Percentiles rank a stretch among this genome's conserved stretches.
Conservation (phyloP, 2,797 vertebrate genomes). For the Tauraco hartlaubi region DNA sequence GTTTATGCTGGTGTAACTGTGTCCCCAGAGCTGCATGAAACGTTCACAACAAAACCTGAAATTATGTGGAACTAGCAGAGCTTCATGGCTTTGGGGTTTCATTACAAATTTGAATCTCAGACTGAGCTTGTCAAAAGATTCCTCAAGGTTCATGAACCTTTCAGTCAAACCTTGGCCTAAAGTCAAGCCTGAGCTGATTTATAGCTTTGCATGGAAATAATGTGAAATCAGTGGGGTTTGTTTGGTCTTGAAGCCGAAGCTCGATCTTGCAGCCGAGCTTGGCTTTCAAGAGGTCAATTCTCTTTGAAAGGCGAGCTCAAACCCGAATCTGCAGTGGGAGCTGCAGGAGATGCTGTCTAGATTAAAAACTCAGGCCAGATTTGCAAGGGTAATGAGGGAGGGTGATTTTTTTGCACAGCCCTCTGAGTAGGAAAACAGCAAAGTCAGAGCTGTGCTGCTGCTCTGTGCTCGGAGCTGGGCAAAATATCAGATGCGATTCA, state of each 20-base stretch:
- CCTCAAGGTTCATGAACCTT: slow-evolving; percentile 74
- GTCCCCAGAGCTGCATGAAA: slow-evolving; percentile 62
- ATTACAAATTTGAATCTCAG: slow-evolving; percentile 62
- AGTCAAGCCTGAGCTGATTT: slow-evolving; percentile 72
- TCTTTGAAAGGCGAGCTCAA: slow-evolving; percentile 42
- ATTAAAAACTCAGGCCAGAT: slow-evolving; percentile 25
- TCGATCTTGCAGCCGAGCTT: slow-evolving; percentile 1
- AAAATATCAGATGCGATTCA: neutral
- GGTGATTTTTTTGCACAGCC: neutral
- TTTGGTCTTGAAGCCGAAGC: slow-evolving; percentile 57
- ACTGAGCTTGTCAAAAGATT: slow-evolving; percentile 68
- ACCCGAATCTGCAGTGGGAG: slow-evolving; percentile 17
- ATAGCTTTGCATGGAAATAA: slow-evolving; percentile 69
- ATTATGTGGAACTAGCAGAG: slow-evolving; percentile 46
- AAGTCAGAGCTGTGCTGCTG: neutral
- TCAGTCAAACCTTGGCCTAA: slow-evolving; percentile 68
- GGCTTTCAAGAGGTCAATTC: slow-evolving; percentile 43
- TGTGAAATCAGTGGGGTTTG: slow-evolving; percentile 53
- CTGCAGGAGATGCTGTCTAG: slow-evolving; percentile 11
- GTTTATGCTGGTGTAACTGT: slow-evolving; percentile 35
- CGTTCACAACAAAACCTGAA: slow-evolving; percentile 51
- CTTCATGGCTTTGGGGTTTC: slow-evolving; percentile 51
- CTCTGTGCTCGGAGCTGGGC: neutral
- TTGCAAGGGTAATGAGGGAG: neutral
- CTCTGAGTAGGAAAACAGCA: neutral